Evolutionary conservation across 2,797 vertebrate species (phyloP).

Genomic region (Lerista edwardsae): DNA sequence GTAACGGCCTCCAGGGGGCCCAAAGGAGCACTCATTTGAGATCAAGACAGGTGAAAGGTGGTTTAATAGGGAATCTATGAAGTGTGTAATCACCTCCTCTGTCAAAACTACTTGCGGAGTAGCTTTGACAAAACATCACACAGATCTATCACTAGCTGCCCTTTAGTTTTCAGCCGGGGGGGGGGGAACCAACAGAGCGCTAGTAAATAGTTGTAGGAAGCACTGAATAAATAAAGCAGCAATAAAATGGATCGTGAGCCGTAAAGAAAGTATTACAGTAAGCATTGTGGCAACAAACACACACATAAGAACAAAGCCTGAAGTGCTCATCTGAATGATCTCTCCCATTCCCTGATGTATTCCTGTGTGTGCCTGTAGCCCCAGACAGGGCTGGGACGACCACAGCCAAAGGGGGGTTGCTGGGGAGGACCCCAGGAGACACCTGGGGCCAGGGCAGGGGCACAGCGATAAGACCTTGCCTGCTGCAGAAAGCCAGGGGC

Average conservation of each 20-base stretch:
- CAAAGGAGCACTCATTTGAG: background rate
- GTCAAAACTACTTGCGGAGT: background rate
- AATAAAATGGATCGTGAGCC: background rate
- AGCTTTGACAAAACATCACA: background rate
- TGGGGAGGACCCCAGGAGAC: too few relatives aligned
- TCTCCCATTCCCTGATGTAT: background rate
- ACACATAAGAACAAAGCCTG: too few relatives aligned
- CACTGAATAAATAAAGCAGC: constrained; percentile 21
- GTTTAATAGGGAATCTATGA: background rate
- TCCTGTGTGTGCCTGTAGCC: too few relatives aligned
- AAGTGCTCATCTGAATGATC: background rate
- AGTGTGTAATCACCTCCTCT: background rate
- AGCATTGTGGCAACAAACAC: background rate
- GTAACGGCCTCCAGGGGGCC: fast-evolving
- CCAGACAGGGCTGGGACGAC: too few relatives aligned
- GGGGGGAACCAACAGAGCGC: background rate
- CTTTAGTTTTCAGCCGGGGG: background rate
- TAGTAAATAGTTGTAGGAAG: background rate
- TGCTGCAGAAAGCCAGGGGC: too few relatives aligned
- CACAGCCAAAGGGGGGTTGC: too few relatives aligned
- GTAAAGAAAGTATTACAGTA: background rate
- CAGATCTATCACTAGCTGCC: background rate
- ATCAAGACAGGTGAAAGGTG: background rate
- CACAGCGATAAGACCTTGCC: too few relatives aligned
- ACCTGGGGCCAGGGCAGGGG: too few relatives aligned